Conservation (phyloP, 2,113 vertebrate species). For the Ovis aries region ARS-UI_Ramb_v3.0 NC_056064.1:61498001-61498500, state of each 20-base stretch:
- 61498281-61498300: neutral
- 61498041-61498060: neutral
- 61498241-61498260: neutral
- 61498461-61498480: neutral
- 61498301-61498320: neutral
- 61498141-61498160: neutral
- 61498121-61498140: neutral
- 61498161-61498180: neutral
- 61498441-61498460: neutral
- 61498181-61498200: neutral
- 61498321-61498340: neutral
- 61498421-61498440: neutral
- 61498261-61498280: neutral
- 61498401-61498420: neutral
- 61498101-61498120: neutral
- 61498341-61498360: neutral
- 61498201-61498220: neutral
- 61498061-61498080: rapidly evolving
- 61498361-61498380: neutral
- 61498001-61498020: neutral
- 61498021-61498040: neutral
- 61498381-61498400: neutral
- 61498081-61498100: rapidly evolving
- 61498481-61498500: neutral
- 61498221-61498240: neutral